Base-by-base conservation (phyloP, 2,113 vertebrate species). In the Micronycteris hirsuta region DNA sequence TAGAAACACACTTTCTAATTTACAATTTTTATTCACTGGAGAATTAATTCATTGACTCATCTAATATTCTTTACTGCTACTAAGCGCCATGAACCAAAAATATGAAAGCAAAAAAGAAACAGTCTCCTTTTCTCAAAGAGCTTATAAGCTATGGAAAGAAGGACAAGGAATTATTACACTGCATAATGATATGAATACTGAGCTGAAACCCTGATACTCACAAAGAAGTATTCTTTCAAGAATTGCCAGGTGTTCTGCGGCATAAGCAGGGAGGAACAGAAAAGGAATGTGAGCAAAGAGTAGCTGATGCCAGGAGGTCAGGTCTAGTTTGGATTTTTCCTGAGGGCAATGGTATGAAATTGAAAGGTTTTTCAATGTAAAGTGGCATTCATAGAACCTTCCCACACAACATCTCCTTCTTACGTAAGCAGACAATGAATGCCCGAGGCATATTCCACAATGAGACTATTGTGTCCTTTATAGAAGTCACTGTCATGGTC, bases 361-460 rank as follows among this genome's bases (percentile, higher is more conserved):
- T 85, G 93, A 97, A 97, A 88, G 86, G 7, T 76, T 94, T 91
- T 88, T 56, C 91, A 95, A 95, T 89, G 49, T 77, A 89, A 81
- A 85, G 68, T 93, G 96, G 38, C 96, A 97, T 80, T 87, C 89
- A 67, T 7, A 73, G 65, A 94, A 86, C 38, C 67, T 65, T 93
- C 54, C 31, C 4, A 1, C 41, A 24, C 76, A 58, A 76, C 31
- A 84, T 54, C 24, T 85, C 43, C 65, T 80, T 96, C 89, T 93
- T 76, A 93, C 77, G 14, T 96, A 81, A 81, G 65, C 52, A 87
- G 71, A 95, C 70, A 81, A 71, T 58, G 17, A 87, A 91, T 3
- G 58, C 89, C 93, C 67, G 15, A 41, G 65, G 92, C 76, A 91
- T 76, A 85, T 96, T 94, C 83, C 61, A 92, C 58, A 68, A 8